Evolutionary conservation across 1,140 invertebrate species (phyloP).

Genomic region (Arion vulgaris): DNA sequence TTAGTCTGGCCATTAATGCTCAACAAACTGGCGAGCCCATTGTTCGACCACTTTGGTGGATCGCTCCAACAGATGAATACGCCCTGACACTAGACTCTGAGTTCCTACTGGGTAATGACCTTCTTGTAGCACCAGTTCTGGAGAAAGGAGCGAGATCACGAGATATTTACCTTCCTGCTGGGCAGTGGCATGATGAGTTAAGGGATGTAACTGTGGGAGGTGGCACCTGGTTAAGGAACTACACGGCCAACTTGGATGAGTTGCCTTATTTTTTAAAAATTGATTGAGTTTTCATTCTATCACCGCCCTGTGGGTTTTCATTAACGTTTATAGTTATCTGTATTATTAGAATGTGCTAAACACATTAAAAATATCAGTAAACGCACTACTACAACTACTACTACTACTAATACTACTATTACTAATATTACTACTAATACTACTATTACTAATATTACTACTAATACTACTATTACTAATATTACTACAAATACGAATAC

Average conservation of each 20-base stretch:
- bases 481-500: too few relatives aligned
- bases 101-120: conserved; percentile 85
- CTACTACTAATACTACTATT: too few relatives aligned
- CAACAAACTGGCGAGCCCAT: conserved; percentile 62
- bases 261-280: conserved; percentile 53
- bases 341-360: too few relatives aligned
- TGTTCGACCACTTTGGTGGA: conserved; percentile 92
- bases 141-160: conserved; percentile 78
- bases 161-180: conserved; percentile 79
- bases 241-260: conserved; percentile 74
- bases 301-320: too few relatives aligned
- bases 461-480: too few relatives aligned
- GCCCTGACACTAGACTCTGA: conserved; percentile 87
- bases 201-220: conserved; percentile 73
- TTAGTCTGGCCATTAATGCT: conserved; percentile 51
- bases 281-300: background rate
- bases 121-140: conserved; percentile 89
- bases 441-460: too few relatives aligned
- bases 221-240: conserved; percentile 79
- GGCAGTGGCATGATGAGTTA: conserved; percentile 55
- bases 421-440: too few relatives aligned
- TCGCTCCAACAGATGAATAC: conserved; percentile 85
- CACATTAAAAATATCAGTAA: too few relatives aligned
- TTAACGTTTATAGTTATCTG: too few relatives aligned
- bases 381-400: too few relatives aligned